A percentile compares a stretch with the other conserved stretches of the same genome.
These are phyloP conservation scores for Lycocorax pyrrhopterus DNA, from an alignment of 2,113 vertebrate genomes.

Conservation along the genomic window DNA sequence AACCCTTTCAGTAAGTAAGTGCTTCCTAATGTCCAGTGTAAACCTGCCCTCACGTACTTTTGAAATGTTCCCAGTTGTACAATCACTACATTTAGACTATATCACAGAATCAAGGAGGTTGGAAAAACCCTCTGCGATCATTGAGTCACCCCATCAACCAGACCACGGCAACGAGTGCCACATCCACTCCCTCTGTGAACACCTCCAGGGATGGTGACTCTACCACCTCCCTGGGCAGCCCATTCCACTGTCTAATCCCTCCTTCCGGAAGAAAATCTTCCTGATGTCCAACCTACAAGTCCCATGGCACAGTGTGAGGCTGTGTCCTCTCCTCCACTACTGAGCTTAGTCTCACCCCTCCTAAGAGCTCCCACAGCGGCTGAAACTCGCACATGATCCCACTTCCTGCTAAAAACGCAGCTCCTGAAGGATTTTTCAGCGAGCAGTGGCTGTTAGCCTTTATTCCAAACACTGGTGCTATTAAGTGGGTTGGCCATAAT, in stretches of 20 bases:
- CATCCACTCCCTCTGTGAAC: no score
- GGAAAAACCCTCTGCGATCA: background rate
- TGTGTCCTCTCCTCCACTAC: fast-evolving
- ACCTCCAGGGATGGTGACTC: background rate
- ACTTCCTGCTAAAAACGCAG: background rate
- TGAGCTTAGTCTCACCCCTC: no score
- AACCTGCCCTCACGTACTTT: fast-evolving
- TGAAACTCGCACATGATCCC: background rate
- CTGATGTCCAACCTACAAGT: background rate
- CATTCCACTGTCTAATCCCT: no score
- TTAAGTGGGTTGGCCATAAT: fast-evolving
- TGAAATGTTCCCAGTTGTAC: background rate
- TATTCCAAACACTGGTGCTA: fast-evolving
- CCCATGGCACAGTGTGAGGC: fast-evolving
- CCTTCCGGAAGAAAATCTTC: background rate
- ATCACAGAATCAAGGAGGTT: background rate
- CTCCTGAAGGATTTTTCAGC: no score
- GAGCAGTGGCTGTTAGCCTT: no score
- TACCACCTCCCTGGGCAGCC: no score
- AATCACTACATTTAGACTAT: background rate
- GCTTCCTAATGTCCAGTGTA: no score
- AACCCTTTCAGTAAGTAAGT: background rate
- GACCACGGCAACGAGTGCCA: no score
- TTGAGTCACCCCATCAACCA: fast-evolving
- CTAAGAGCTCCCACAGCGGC: no score